These are phyloP conservation scores for Brachyistius frenatus DNA, from an alignment of 2,113 vertebrate genomes.

Conservation along the genomic window DNA sequence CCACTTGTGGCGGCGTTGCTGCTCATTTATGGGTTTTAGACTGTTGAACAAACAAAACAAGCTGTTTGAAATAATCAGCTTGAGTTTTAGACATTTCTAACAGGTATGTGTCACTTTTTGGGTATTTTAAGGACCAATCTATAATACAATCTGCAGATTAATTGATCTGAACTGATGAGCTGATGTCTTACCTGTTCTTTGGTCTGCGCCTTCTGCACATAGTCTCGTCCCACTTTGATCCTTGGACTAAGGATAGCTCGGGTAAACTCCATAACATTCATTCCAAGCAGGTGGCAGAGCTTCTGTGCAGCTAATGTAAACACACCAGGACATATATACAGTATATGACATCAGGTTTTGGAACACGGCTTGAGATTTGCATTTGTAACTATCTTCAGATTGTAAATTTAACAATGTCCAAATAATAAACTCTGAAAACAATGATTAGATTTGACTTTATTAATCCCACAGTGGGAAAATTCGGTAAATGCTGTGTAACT, in stretches of 20 bases:
- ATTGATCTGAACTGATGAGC: neutral
- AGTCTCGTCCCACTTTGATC: constrained; percentile 98
- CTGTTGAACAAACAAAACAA: neutral
- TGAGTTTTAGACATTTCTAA: neutral
- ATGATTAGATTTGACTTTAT: too few relatives aligned
- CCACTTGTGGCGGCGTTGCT: too few relatives aligned
- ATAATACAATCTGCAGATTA: neutral
- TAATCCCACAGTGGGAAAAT: too few relatives aligned
- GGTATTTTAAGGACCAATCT: too few relatives aligned
- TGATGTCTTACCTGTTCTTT: constrained; percentile 92
- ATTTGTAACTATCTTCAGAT: too few relatives aligned
- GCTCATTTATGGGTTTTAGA: neutral
- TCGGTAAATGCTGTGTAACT: too few relatives aligned
- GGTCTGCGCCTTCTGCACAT: constrained; percentile 98
- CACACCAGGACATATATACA: too few relatives aligned
- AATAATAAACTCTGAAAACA: too few relatives aligned
- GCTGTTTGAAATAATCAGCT: neutral
- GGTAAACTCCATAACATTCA: constrained; percentile 99
- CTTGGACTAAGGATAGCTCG: constrained; percentile 96
- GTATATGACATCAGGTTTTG: too few relatives aligned
- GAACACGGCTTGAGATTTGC: too few relatives aligned
- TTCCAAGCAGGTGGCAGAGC: constrained; percentile 96
- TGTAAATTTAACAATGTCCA: too few relatives aligned
- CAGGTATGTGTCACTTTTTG: too few relatives aligned
- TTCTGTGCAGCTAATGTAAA: constrained; percentile 92